phyloP scores from a whole-genome alignment of 1,140 invertebrate species.

The Danaus plexippus region DNA sequence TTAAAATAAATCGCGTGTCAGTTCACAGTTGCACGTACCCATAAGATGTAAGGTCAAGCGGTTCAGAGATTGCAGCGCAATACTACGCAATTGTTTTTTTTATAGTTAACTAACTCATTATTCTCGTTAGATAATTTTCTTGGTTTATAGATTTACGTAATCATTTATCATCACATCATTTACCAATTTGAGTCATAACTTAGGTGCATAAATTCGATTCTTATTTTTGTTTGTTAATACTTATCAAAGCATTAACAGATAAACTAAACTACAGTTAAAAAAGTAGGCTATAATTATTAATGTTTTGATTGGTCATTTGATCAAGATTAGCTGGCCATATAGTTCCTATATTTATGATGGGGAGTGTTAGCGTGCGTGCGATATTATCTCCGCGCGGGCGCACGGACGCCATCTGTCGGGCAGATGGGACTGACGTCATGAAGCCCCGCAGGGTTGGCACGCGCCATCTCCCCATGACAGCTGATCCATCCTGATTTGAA shows the following conservation, averaged over 20 bases:
- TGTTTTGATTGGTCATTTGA: conserved; percentile 19
- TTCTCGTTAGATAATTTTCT: too few relatives aligned
- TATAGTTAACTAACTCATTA: not conserved
- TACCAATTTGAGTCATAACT: too few relatives aligned
- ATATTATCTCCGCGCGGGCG: conserved; percentile 58
- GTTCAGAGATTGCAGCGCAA: conserved; percentile 8
- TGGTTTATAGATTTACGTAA: too few relatives aligned
- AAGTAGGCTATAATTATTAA: too few relatives aligned
- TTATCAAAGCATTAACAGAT: too few relatives aligned
- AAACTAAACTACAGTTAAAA: too few relatives aligned
- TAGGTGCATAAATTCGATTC: too few relatives aligned
- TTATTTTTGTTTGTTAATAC: too few relatives aligned
- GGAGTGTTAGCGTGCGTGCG: conserved; percentile 49
- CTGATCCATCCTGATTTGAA: conserved; percentile 64
- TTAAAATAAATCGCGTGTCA: conserved; percentile 12
- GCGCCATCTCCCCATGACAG: conserved; percentile 48
- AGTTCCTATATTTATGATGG: conserved; percentile 24
- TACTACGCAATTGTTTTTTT: conserved; percentile 6
- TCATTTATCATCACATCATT: too few relatives aligned
- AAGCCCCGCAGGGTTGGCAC: conserved; percentile 57
- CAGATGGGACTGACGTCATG: conserved; percentile 67
- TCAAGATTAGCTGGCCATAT: conserved; percentile 13
- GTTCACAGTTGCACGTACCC: conserved; percentile 4
- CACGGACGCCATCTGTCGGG: conserved; percentile 56
- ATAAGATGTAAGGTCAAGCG: conserved; percentile 5